phyloP scores from a whole-genome alignment of 2,113 vertebrate species.

The Montifringilla adamsi region DNA sequence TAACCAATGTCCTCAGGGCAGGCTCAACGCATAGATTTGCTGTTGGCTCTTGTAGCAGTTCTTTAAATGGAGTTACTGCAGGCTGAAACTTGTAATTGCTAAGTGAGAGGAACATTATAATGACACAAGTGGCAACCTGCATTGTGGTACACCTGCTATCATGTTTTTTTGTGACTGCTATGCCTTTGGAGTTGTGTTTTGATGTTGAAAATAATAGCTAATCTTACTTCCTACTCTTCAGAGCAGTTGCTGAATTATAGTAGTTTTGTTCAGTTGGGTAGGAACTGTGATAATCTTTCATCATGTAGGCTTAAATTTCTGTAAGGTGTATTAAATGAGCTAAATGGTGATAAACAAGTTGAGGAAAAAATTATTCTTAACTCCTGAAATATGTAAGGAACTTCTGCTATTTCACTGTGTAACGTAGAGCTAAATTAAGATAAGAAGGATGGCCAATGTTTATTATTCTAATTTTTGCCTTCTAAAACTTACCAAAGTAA shows the following conservation, averaged over 20 bases:
- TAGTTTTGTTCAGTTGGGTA: background rate
- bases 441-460: background rate
- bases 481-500: background rate
- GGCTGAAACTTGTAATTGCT: background rate
- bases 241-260: background rate
- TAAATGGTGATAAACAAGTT: background rate
- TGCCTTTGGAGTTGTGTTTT: background rate
- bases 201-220: background rate
- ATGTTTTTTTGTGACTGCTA: background rate
- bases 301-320: background rate
- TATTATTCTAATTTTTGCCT: background rate
- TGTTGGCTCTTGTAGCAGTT: background rate
- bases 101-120: background rate
- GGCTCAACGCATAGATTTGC: background rate
- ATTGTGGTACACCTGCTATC: background rate
- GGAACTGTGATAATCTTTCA: background rate
- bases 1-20: background rate
- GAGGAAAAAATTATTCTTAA: background rate
- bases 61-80: background rate
- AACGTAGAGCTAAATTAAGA: background rate
- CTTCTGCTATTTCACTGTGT: background rate
- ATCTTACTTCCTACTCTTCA: background rate
- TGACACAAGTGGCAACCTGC: fast-evolving
- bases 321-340: background rate
- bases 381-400: background rate